Evolutionary conservation across 2,797 vertebrate genomes (phyloP).

Genomic region (Eospalax fontanierii): DNA sequence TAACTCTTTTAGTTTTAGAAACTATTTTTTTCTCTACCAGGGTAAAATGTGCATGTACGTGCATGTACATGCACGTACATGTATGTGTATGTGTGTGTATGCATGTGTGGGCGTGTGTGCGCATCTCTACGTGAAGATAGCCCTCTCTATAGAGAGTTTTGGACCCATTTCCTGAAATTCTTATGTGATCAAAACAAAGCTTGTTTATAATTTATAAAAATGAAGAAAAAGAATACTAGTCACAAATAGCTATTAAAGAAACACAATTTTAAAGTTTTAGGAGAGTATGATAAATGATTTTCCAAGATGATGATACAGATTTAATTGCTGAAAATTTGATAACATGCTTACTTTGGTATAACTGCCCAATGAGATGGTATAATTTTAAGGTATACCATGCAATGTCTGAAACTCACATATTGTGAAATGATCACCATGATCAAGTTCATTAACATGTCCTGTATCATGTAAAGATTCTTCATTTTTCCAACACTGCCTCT

Average conservation of each 20-base stretch:
- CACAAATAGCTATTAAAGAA: conserved; percentile 58
- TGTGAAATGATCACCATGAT: neutral
- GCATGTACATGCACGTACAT: neutral
- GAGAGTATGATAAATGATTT: conserved; percentile 27
- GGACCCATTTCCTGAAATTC: neutral
- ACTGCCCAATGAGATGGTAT: neutral
- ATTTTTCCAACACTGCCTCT: conserved; percentile 29
- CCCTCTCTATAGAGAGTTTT: conserved; percentile 12
- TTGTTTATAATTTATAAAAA: conserved; percentile 57
- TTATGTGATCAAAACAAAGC: conserved; percentile 26
- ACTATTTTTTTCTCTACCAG: conserved; percentile 43
- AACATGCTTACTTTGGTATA: neutral
- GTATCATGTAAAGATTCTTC: conserved; percentile 12
- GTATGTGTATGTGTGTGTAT: neutral
- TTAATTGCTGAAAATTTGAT: conserved; percentile 46
- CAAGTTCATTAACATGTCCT: neutral
- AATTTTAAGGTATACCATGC: neutral
- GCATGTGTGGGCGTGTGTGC: neutral
- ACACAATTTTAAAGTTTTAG: conserved; percentile 27
- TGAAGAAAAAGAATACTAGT: neutral
- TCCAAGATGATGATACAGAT: conserved; percentile 33
- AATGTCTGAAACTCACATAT: neutral
- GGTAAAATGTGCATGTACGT: neutral
- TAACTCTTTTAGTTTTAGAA: conserved; percentile 64
- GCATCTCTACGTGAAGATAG: neutral